Evolutionary conservation across 1,140 invertebrate genomes (phyloP).

Genomic region (Episyrphus balteatus): DNA sequence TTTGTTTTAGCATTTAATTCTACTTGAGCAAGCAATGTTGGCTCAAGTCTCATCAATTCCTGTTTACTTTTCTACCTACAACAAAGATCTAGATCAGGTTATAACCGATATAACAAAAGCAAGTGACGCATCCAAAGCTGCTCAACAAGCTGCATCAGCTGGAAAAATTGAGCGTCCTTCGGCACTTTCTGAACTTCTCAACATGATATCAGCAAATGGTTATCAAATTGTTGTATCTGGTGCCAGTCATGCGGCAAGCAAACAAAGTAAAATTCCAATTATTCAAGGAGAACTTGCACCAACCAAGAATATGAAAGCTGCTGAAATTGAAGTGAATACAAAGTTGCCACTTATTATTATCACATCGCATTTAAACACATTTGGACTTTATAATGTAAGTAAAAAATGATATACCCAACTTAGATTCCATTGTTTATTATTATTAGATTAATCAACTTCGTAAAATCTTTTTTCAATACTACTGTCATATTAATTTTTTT

Average conservation of each 20-base stretch:
- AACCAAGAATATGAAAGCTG: slow-evolving; percentile 32
- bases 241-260: slow-evolving; percentile 50
- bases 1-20: slow-evolving; percentile 52
- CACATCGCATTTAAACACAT: slow-evolving; percentile 88
- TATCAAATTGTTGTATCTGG: slow-evolving; percentile 72
- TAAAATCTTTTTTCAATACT: background rate
- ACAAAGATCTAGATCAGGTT: slow-evolving; percentile 60
- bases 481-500: background rate
- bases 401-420: slow-evolving; percentile 15
- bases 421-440: background rate
- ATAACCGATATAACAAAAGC: slow-evolving; percentile 58
- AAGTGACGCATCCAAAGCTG: slow-evolving; percentile 37
- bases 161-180: slow-evolving; percentile 37
- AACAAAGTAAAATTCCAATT: slow-evolving; percentile 72
- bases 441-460: background rate
- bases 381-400: slow-evolving; percentile 75
- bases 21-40: slow-evolving; percentile 73
- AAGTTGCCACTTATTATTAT: slow-evolving; percentile 77
- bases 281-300: slow-evolving; percentile 72
- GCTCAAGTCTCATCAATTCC: slow-evolving; percentile 71
- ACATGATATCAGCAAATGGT: slow-evolving; percentile 83
- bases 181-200: slow-evolving; percentile 67
- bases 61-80: slow-evolving; percentile 78
- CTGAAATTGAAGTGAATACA: slow-evolving; percentile 56
- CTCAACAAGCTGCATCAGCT: slow-evolving; percentile 31